Base-by-base conservation (phyloP, 2,888 invertebrate species). In the Nomada goodeniana region DNA sequence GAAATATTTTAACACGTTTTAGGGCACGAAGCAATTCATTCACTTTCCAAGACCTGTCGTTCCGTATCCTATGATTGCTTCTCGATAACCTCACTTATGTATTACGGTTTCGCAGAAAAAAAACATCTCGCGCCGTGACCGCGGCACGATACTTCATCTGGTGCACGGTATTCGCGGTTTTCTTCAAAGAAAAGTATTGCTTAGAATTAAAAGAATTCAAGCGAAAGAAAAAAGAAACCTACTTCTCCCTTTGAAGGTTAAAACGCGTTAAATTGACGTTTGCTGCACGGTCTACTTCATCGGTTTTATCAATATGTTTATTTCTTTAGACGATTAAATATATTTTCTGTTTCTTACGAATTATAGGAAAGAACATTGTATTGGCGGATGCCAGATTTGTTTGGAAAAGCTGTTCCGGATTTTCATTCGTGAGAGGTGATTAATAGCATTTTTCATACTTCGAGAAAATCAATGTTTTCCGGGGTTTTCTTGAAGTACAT, bases 1-100 rank as follows among this genome's bases (percentile, higher is more conserved):
- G 83, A 87, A 89, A 89, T 86, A 83, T 82, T 70, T 67, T 52
- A 76, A 83, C 78, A 82, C 72, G 74, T 85, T 77, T 76, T 63
- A 69, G 68, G 65, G 73, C 83, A 91, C 77, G 78, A 89, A 82
- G 76, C 74, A 70, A 52, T 82, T 80, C 82, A 74, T 89, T 89
- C 84, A 79, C n/a, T 86, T 76, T 57, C 44, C n/a, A 23, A 44
- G 18, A 70, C 63, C 70, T 42, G 65, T 67, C 15, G 26, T 60
- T 79, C 65, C 57, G 71, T 69, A 83, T 69, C 50, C 52, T 52
- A 5, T n/a, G 57, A 83, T 76, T 72, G 74, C 55, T 77, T 76
- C 57, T 44, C 67, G 55, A 74, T 75, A 74, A 76, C 76, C 53
- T 76, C 78, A 89, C 82, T 78, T 80, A 74, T 80, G 73, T 76